Base-by-base conservation (phyloP, 1,140 invertebrate species). In the Diorhabda elongata region DNA sequence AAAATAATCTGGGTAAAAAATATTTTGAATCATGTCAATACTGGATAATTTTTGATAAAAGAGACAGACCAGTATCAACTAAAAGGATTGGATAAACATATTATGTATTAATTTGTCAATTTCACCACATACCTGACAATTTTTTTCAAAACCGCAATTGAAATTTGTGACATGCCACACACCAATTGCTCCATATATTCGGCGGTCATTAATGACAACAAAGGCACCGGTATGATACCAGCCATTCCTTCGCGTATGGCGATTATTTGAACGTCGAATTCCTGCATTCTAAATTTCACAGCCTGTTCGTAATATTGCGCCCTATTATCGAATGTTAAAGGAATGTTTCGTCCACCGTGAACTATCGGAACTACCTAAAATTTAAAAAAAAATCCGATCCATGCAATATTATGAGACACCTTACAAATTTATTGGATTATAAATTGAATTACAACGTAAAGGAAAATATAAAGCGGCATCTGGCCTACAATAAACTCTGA, bases 241-340 rank as follows among this genome's bases (percentile, higher is more conserved):
- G 87, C 81, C 87, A 90, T 89, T 2, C 89, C 89, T 75, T 89
- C 88, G 61, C 88, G 75, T 11, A 90, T 82, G 6, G 87, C 84
- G 2, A 83, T 80, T 47, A 88, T 82, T 86, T 89, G 88, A 58
- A 84, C 70, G 76, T 89, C 86, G 83, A 89, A 88, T 78, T 90
- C 88, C 73, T 89, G 85, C 42, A 90, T 80, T 45, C 88, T 76
- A 77, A 86, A 89, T 66, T 86, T 82, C 5, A 90, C 74, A 5
- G 87, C 87, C 72, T 85, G 83, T 58, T 88, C 84, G 3, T 87
- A 86, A 79, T 90, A 90, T 68, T 89, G 87, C 45, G 83, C 72
- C 42, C 88, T 78, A 75, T 88, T 89, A 68, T 84, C 80, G 76
- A 88, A 89, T 6, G 85, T 87, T 4, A 90, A 77, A 1, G 86